Base-by-base conservation (phyloP, 2,888 invertebrate genomes). In the Notodonta dromedarius region DNA sequence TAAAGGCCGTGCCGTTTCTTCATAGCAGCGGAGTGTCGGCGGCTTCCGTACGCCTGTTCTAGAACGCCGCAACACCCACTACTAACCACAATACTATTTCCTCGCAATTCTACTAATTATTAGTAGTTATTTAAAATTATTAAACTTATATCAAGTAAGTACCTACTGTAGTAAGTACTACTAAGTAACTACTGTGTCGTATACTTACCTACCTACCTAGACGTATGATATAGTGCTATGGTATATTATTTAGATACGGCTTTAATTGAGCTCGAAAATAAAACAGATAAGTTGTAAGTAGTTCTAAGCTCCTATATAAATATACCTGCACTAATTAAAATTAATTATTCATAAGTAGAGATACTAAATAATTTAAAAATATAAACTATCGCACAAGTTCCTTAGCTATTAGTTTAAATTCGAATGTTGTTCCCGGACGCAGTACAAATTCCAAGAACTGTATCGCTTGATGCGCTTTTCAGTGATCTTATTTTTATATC, bases 1-100 rank as follows among this genome's bases (percentile, higher is more conserved):
- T 73, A 60, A 82, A 81, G 82, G 77, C 66, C 77, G 70, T 60
- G 62, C 14, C 63, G 67, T 80, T 80, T 77, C 76, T 79, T 78
- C 74, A 75, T 66, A 74, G 69, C 74, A 74, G 69, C 74, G 78
- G 76, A 79, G 75, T 80, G 71, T 69, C 61, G 70, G 69, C 70
- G 62, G 75, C 78, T 83, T 82, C 81, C 82, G 82, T 64, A 71
- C 63, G 63, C 32, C 50, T 7, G 59, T 62, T 66, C 61, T 52
- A 51, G 61, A 44, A 35, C 69, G 66, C 64, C 61, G 60, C 74
- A 71, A 60, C 69, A 67, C 67, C 73, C 60, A 66, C 57, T 57
- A 61, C 63, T 62, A 67, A 44, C 13, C 55, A n/a, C 56, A 53
- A 42, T 53, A 46, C 13, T 62, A 54, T 35, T 57, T 44, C 53